phyloP scores from a whole-genome alignment of 2,797 vertebrate genomes.

The Gephyroberyx darwinii region DNA sequence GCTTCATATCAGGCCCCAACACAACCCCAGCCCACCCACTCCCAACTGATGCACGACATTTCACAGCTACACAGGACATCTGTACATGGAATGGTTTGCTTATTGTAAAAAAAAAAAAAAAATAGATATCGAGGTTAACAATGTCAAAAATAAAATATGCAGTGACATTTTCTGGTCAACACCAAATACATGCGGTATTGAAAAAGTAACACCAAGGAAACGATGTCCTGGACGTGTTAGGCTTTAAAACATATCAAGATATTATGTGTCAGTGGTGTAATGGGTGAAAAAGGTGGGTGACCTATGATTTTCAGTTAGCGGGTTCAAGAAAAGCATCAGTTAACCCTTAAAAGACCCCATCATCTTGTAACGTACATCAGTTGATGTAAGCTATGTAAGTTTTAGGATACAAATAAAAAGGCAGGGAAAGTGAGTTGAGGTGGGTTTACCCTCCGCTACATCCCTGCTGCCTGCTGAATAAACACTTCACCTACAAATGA shows the following conservation, averaged over 20 bases:
- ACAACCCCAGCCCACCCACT: slow-evolving; percentile 7
- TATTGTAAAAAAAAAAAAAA: background rate
- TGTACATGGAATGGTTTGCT: background rate
- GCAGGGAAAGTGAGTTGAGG: too few relatives aligned
- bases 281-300: background rate
- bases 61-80: slow-evolving; percentile 9
- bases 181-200: background rate
- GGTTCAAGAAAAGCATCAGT: too few relatives aligned
- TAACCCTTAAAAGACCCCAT: too few relatives aligned
- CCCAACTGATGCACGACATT: background rate
- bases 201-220: background rate
- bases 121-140: background rate
- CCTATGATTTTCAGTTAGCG: background rate
- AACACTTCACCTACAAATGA: background rate
- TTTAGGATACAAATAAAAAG: background rate
- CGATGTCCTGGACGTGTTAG: background rate
- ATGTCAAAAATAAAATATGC: slow-evolving; percentile 9
- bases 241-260: too few relatives aligned
- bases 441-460: background rate
- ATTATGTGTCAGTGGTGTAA: too few relatives aligned
- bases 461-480: too few relatives aligned
- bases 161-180: background rate
- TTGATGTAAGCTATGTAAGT: too few relatives aligned
- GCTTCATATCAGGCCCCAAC: slow-evolving; percentile 54
- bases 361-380: too few relatives aligned